phyloP scores from a whole-genome alignment of 2,888 invertebrate species.

The Hypomecis punctinalis region DNA sequence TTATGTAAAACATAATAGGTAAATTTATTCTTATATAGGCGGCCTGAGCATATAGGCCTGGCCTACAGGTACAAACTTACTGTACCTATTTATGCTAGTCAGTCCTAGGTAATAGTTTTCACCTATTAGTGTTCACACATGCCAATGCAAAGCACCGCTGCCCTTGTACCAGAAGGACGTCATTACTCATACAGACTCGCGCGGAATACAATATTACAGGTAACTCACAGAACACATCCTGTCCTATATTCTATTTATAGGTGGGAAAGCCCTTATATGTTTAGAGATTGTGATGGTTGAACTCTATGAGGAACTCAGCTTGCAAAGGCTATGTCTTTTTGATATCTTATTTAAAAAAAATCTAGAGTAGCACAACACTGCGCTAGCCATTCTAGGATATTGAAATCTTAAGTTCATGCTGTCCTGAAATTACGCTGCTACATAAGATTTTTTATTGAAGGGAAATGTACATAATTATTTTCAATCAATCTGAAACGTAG shows the following conservation, averaged over 20 bases:
- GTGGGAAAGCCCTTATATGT: neutral
- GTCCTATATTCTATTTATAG: slow-evolving; percentile 42
- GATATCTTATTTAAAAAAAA: too few relatives aligned
- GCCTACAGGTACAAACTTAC: too few relatives aligned
- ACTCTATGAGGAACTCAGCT: neutral
- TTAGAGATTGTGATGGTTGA: neutral
- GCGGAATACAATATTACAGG: slow-evolving; percentile 5
- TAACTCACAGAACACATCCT: neutral
- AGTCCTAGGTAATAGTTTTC: neutral
- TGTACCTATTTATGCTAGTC: neutral
- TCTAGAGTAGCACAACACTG: too few relatives aligned
- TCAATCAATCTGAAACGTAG: too few relatives aligned
- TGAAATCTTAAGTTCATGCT: too few relatives aligned
- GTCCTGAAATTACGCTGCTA: too few relatives aligned
- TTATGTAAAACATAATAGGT: too few relatives aligned
- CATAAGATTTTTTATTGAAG: too few relatives aligned
- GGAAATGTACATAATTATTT: too few relatives aligned
- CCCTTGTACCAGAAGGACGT: slow-evolving; percentile 9
- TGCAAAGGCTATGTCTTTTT: neutral
- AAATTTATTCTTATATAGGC: too few relatives aligned
- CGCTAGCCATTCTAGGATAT: too few relatives aligned
- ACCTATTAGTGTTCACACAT: slow-evolving; percentile 35
- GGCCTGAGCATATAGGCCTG: too few relatives aligned
- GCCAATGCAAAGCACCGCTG: slow-evolving; percentile 4
- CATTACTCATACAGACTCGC: slow-evolving; percentile 7